Evolutionary conservation across 2,888 invertebrate genomes (phyloP), one percentile per base, ranked within the genome.

Genomic region (Cosmorhoe ocellata): DNA sequence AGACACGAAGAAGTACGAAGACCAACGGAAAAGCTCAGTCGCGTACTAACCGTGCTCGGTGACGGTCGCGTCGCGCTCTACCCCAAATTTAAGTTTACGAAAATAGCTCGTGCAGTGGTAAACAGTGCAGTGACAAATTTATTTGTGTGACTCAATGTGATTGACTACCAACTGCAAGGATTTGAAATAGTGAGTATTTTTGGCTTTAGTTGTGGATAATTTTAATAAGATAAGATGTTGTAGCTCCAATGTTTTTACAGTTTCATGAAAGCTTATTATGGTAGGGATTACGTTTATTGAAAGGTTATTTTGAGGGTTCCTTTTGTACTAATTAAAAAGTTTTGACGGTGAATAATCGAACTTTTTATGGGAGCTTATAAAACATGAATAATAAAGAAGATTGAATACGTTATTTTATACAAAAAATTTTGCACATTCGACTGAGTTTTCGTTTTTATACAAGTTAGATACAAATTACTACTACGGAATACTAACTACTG

Each of bases 61-160:
- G 68, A 47, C 47, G 74, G 77, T 63, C 72, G 83, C 54, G 69
- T 61, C 50, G 45, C 31, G 43, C n/a, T 37, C 31, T 38, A 26
- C 47, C 58, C 59, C 58, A 37, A 56, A 56, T 42, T 14, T 51
- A 61, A 69, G 64, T 69, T 66, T 75, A 79, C 84, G 83, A 81
- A 79, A 81, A 82, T 83, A 83, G 75, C 79, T 74, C 71, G 70
- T 70, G 58, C 58, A 59, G 61, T 61, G 58, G 50, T 59, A 51
- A 47, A 43, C 44, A 51, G 59, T 59, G 59, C 43, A 38, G 59
- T 53, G 58, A 56, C 48, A 38, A 55, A 56, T 50, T 42, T 34
- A 28, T 37, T 28, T 39, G 44, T 53, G 48, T 53, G 53, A 53
- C 48, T 53, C 53, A 53, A 39, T 41, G 39, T 48, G 53, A 52